These are phyloP conservation scores for Holcopasites calliopsidis DNA, from an alignment of 1,140 invertebrate species.

Conservation along the genomic window DNA sequence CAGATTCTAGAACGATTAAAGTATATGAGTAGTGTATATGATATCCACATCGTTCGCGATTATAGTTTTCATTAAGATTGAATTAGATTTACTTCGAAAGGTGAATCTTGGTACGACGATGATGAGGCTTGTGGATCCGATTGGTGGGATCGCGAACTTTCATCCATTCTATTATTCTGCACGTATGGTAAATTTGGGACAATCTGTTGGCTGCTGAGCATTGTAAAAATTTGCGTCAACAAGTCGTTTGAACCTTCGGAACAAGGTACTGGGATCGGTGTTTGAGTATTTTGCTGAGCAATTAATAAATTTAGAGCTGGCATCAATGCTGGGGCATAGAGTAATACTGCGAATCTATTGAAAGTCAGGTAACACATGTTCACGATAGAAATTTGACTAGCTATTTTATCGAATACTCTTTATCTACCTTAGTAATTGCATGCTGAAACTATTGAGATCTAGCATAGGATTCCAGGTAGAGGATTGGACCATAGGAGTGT, in stretches of 20 bases:
- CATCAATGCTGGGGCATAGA: slow-evolving; percentile 45
- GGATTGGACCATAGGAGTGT: slow-evolving; percentile 15
- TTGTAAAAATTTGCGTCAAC: slow-evolving; percentile 34
- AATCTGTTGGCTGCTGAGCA: slow-evolving; percentile 31
- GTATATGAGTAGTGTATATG: too few relatives aligned
- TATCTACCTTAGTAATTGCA: slow-evolving; percentile 53
- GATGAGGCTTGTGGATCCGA: not conserved
- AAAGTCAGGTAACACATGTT: not conserved
- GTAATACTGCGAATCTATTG: slow-evolving; percentile 37
- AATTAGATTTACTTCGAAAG: too few relatives aligned
- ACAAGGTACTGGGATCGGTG: slow-evolving; percentile 18
- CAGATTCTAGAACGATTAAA: not conserved
- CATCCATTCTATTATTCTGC: not conserved
- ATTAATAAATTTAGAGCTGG: slow-evolving; percentile 49
- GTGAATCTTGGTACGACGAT: not conserved
- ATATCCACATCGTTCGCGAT: too few relatives aligned
- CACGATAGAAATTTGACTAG: not conserved
- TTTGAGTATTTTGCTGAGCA: slow-evolving; percentile 31
- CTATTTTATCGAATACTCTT: not conserved
- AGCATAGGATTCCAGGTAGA: slow-evolving; percentile 18
- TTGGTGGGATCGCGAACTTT: not conserved
- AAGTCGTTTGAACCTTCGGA: slow-evolving; percentile 43
- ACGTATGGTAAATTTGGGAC: slow-evolving; percentile 34
- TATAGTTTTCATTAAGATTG: too few relatives aligned
- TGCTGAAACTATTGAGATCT: slow-evolving; percentile 42